Conservation (phyloP, 2,113 vertebrate species). For the Anoura caudifer region DNA sequence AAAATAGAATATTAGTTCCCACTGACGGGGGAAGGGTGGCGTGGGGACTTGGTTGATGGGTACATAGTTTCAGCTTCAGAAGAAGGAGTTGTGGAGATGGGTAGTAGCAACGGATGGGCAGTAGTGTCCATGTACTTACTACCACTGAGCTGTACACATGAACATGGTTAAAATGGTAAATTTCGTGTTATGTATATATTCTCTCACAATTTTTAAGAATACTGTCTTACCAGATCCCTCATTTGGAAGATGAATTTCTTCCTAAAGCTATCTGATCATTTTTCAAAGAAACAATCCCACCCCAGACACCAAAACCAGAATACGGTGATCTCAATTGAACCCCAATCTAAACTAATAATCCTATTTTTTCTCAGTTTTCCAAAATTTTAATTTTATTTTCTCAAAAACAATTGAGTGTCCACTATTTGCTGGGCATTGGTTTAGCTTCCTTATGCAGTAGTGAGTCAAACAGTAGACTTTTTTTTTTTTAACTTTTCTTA, state of each 20-base stretch:
- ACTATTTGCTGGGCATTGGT: neutral
- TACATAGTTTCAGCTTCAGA: neutral
- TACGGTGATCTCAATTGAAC: neutral
- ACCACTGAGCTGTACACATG: neutral
- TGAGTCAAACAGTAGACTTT: neutral
- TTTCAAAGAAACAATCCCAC: neutral
- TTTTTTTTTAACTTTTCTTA: neutral
- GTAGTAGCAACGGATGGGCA: neutral
- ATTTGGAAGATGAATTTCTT: neutral
- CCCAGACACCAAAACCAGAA: neutral
- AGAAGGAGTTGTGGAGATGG: neutral
- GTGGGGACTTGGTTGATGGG: neutral
- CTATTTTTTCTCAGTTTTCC: neutral
- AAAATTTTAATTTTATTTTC: neutral
- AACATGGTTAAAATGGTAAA: neutral
- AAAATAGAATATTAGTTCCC: neutral
- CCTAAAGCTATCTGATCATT: neutral
- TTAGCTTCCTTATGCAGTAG: neutral
- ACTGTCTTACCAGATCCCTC: neutral
- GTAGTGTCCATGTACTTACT: neutral
- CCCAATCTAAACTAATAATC: neutral
- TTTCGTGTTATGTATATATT: neutral
- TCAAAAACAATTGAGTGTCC: neutral
- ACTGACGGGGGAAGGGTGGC: rapidly evolving
- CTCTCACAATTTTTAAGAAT: neutral